Conservation (phyloP, 2,888 invertebrate genomes). For the Caenorhabditis sp. region DNA sequence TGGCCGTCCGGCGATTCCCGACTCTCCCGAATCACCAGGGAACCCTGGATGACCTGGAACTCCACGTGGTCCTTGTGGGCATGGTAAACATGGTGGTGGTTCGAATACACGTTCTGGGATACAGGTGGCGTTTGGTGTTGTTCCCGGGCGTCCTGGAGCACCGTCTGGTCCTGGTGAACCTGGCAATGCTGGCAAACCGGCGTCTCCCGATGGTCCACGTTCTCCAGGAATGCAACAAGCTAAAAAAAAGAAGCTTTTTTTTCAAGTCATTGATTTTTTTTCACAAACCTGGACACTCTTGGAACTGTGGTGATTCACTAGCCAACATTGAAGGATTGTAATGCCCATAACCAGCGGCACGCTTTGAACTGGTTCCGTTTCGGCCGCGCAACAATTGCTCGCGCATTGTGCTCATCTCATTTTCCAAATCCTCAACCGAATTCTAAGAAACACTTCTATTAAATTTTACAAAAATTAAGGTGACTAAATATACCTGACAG, state of each 20-base stretch:
- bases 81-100: slow-evolving; percentile 71
- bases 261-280: slow-evolving; percentile 7
- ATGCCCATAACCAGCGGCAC: slow-evolving; percentile 49
- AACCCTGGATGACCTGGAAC: slow-evolving; percentile 65
- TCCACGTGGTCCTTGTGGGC: slow-evolving; percentile 62
- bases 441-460: slow-evolving; percentile 45
- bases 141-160: slow-evolving; percentile 70
- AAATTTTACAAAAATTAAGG: too few relatives aligned
- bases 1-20: slow-evolving; percentile 66
- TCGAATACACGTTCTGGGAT: slow-evolving; percentile 71
- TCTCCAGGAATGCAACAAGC: slow-evolving; percentile 71
- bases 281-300: slow-evolving; percentile 63
- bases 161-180: slow-evolving; percentile 71
- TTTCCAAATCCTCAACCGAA: slow-evolving; percentile 63
- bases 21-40: slow-evolving; percentile 65
- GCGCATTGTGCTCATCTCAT: slow-evolving; percentile 57
- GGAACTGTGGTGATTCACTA: slow-evolving; percentile 67
- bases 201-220: slow-evolving; percentile 62
- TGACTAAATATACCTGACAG: slow-evolving; percentile 69
- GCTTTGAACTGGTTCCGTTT: slow-evolving; percentile 33
- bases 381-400: slow-evolving; percentile 32
- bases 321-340: slow-evolving; percentile 66
- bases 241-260: slow-evolving; percentile 1
- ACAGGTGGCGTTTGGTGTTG: slow-evolving; percentile 71
- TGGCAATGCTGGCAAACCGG: slow-evolving; percentile 62